Base-by-base conservation (phyloP, 1,140 invertebrate genomes). In the Papilio helenus region DNA sequence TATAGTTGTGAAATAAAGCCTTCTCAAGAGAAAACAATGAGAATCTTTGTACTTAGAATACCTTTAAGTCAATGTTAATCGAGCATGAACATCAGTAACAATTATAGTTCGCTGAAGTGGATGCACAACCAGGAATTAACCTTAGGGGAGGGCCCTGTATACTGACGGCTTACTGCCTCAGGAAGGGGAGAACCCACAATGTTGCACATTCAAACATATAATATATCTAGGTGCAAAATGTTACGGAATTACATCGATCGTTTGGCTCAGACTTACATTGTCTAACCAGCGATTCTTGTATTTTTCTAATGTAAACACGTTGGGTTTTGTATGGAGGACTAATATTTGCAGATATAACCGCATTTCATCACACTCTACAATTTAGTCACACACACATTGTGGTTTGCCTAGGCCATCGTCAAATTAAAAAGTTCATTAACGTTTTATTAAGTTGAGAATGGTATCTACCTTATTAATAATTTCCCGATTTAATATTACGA, bases 31-130 rank as follows among this genome's bases (percentile, higher is more conserved):
- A 3, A 29, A 16, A 68, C 61, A 68, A 68, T 68, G 61, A 68
- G 23, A 68, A 68, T 3, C 61, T 68, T 68, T 68, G 26, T 68
- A 34, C 29, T 68, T 29, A 68, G 26, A 68, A 68, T 68, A 68
- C 12, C 61, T 29, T 68, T 29, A 68, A 68, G 61, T 29, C 14
- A 68, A 68, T 29, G 61, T 68, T 29, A 68, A 68, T 68, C 61
- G 23, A 68, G 61, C 61, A 68, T 68, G 61, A 68, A 68, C 23
- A 29, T 29, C 61, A 29, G 61, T 29, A 68, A 68, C 61, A 68
- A 26, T 29, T 68, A 68, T 68, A 68, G 61, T 68, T 16, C 61
- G 61, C 61, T 68, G 61, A 68, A 68, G 61, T 68, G 26, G 61
- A 68, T 68, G 61, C 61, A 68, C 26, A 29, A 68, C 12, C 26